A percentile compares a stretch with the other conserved stretches of the same genome.
Evolutionary conservation across 2,113 vertebrate species (phyloP).

Genomic region (Meles meles): DNA sequence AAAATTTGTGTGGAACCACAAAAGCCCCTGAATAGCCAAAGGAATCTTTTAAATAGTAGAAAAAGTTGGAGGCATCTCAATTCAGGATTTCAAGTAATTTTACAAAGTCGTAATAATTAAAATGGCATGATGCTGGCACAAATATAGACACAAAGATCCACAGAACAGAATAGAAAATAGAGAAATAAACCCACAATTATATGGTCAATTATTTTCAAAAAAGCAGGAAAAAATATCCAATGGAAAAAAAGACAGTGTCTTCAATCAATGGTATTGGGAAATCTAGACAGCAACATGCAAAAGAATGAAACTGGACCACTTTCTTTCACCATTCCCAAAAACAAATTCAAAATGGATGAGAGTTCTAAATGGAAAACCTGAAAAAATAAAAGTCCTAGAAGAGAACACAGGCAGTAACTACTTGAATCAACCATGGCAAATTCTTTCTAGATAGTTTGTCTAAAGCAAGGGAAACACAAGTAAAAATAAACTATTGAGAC

Average conservation of each 20-base stretch:
- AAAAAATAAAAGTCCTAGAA: not conserved
- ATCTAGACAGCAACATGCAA: not conserved
- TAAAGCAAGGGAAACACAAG: not conserved
- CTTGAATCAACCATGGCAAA: not conserved
- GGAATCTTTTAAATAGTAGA: not conserved
- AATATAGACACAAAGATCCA: not conserved
- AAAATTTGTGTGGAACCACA: not conserved
- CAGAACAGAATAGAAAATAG: not conserved
- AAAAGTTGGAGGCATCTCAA: not conserved
- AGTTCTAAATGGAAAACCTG: not conserved
- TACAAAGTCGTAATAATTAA: not conserved
- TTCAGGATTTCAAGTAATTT: not conserved
- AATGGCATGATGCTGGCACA: not conserved
- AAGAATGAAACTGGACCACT: not conserved
- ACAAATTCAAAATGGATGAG: not conserved
- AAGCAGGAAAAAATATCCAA: not conserved
- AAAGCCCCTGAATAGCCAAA: not conserved
- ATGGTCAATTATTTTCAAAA: not conserved
- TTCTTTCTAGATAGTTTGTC: not conserved
- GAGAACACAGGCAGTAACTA: not conserved
- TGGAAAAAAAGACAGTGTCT: not conserved
- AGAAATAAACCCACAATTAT: not conserved
- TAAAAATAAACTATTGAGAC: not conserved
- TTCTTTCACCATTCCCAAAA: not conserved
- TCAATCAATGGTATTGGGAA: not conserved